Evolutionary conservation across 2,888 invertebrate genomes (phyloP), one percentile per base, ranked within the genome.

Genomic region (Zygothrica quintamaculata): DNA sequence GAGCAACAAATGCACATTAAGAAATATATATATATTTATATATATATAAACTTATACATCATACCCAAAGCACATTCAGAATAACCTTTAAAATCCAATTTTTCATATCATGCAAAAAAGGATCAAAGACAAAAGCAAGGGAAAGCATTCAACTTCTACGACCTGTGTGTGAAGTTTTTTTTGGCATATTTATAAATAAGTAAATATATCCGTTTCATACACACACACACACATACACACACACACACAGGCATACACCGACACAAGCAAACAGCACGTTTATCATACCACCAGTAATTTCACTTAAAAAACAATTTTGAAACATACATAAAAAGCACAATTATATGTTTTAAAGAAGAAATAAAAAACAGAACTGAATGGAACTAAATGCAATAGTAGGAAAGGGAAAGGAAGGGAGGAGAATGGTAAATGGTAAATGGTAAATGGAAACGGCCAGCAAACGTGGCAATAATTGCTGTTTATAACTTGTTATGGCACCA

Each of bases 401-500:
- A n/a, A n/a, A n/a, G n/a, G n/a, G n/a, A n/a, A n/a, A n/a, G n/a
- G n/a, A n/a, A n/a, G n/a, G n/a, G n/a, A n/a, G n/a, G n/a, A n/a
- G n/a, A n/a, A n/a, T n/a, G n/a, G n/a, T n/a, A n/a, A n/a, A n/a
- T n/a, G n/a, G n/a, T n/a, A n/a, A n/a, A n/a, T n/a, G n/a, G n/a
- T n/a, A n/a, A n/a, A n/a, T n/a, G 15, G 46, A 55, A 50, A 22
- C 43, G 15, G 36, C 51, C 52, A 56, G 56, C 51, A 53, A 74
- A 62, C 74, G 59, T 76, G 74, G 68, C 59, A 65, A 84, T 85
- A 85, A 82, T 87, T 84, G 79, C 79, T 69, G 79, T 82, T 84
- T 82, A 82, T 82, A 87, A 87, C 82, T 85, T 82, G 82, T 87
- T 82, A 82, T 76, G 71, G 76, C 74, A 76, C 79, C 65, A 78